Percentiles rank a stretch among this genome's conserved stretches.
These are phyloP conservation scores for Hozukius guyotensis DNA, from an alignment of 2,797 vertebrate species.

Conservation along the genomic window DNA sequence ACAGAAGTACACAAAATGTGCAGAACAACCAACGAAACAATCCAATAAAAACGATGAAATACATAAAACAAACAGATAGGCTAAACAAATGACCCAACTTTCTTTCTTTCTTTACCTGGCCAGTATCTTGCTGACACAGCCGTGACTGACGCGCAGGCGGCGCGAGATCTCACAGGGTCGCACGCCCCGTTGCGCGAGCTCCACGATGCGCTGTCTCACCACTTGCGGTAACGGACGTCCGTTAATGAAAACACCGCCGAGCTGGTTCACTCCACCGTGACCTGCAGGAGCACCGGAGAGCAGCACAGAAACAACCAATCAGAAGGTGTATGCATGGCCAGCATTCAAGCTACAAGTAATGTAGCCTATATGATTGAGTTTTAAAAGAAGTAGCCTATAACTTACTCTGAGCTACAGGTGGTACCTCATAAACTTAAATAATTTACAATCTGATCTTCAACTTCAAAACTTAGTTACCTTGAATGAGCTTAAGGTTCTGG, in stretches of 20 bases:
- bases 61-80: too few relatives aligned
- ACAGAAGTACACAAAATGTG: too few relatives aligned
- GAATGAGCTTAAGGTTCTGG: too few relatives aligned
- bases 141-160: constrained; percentile 89
- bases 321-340: not conserved
- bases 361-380: not conserved
- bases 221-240: constrained; percentile 90
- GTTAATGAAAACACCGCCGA: constrained; percentile 93
- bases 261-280: constrained; percentile 92
- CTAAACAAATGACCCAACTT: not conserved
- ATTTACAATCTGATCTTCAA: too few relatives aligned
- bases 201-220: constrained; percentile 91
- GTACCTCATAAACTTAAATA: too few relatives aligned
- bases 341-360: too few relatives aligned
- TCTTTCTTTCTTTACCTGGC: constrained; percentile 86
- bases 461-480: too few relatives aligned
- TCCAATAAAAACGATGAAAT: too few relatives aligned
- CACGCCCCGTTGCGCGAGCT: constrained; percentile 89
- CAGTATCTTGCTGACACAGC: constrained; percentile 94
- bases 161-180: constrained; percentile 85
- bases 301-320: not conserved
- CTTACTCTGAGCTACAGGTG: not conserved
- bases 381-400: not conserved
- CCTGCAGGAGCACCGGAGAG: constrained; percentile 66
- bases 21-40: too few relatives aligned